Evolutionary conservation across 2,113 vertebrate species (phyloP).

Genomic region (Carassius gibelio): DNA sequence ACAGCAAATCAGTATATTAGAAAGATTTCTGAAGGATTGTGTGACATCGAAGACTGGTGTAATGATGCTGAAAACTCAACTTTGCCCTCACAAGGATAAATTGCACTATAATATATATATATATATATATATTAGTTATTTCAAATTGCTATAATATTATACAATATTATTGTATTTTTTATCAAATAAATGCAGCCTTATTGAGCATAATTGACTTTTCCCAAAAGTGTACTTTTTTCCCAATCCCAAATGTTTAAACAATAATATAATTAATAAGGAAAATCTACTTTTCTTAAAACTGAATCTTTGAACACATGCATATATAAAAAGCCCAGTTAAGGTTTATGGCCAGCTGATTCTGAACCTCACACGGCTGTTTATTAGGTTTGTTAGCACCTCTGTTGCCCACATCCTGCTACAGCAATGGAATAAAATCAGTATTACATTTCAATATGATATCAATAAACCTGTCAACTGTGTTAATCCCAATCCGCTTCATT

Average conservation of each 20-base stretch:
- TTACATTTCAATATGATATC: not conserved
- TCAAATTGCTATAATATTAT: not conserved
- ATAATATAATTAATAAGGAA: not conserved
- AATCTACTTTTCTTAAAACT: not conserved
- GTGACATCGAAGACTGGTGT: too few species aligned
- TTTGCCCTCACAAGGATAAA: too few species aligned
- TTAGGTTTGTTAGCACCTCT: not conserved
- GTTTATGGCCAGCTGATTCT: not conserved
- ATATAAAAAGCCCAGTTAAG: not conserved
- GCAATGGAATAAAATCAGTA: not conserved
- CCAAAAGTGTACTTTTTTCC: not conserved
- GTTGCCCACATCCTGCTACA: not conserved
- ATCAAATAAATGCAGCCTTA: not conserved
- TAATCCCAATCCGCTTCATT: not conserved
- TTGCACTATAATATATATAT: too few species aligned
- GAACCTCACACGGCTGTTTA: not conserved
- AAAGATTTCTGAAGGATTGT: too few species aligned
- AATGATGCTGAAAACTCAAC: too few species aligned
- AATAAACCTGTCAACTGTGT: not conserved
- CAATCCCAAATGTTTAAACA: not conserved
- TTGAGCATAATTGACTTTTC: not conserved
- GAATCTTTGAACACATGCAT: not conserved
- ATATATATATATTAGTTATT: too few species aligned
- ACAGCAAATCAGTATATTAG: too few species aligned
- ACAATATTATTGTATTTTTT: not conserved